Conservation (phyloP, 2,113 vertebrate genomes). For the Scalopus aquaticus region DNA sequence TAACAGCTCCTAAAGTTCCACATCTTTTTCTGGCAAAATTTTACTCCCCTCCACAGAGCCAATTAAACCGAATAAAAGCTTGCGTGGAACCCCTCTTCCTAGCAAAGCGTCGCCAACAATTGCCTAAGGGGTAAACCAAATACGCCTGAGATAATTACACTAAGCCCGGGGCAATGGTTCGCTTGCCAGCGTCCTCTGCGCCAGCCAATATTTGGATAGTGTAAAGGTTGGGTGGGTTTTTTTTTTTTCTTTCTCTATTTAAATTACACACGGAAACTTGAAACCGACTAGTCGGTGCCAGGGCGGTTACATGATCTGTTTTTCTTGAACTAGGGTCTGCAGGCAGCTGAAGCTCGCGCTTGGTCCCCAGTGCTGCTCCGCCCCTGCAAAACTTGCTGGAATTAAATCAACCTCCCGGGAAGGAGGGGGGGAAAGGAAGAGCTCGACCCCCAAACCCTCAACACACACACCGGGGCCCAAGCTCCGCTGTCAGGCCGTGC, state of each 20-base stretch:
- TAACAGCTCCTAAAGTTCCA: constrained; percentile 10
- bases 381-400: constrained; percentile 52
- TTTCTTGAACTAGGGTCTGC: constrained; percentile 18
- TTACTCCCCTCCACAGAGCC: constrained; percentile 36
- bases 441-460: background rate
- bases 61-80: constrained; percentile 70
- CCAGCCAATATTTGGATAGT: constrained; percentile 65
- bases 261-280: constrained; percentile 25
- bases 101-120: constrained; percentile 1
- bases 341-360: constrained; percentile 55
- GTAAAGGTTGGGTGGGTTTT: background rate
- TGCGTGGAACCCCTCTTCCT: constrained; percentile 6
- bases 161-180: constrained; percentile 19
- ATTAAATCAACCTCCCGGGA: constrained; percentile 20
- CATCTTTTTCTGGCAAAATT: constrained; percentile 43
- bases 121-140: constrained; percentile 48
- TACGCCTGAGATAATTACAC: background rate
- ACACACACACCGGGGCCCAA: background rate
- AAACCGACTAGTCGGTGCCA: constrained; percentile 39
- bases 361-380: background rate
- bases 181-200: constrained; percentile 21
- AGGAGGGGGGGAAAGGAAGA: background rate
- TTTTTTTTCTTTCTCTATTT: background rate
- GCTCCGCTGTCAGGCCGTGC: accelerated
- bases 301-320: background rate